Evolutionary conservation across 2,888 invertebrate species (phyloP).

Genomic region (Mechanitis mazaeus): DNA sequence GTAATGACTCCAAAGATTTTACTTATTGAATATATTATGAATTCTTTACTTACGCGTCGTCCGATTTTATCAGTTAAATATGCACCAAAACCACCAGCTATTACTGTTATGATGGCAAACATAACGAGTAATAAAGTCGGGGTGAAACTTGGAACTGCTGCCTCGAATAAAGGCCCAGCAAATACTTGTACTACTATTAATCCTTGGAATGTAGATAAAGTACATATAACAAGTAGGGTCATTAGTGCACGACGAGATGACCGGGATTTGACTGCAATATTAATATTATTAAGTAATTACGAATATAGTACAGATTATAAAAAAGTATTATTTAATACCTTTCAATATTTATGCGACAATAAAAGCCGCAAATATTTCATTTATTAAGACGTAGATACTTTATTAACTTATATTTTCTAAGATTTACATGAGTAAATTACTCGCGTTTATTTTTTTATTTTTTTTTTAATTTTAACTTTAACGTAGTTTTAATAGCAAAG

Average conservation of each 20-base stretch:
- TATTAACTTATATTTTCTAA: no score
- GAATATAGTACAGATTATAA: no score
- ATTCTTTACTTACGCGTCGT: constrained; percentile 44
- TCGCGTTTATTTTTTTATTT: no score
- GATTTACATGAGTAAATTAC: no score
- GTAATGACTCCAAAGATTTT: no score
- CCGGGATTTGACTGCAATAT: constrained; percentile 46
- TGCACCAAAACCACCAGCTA: constrained; percentile 45
- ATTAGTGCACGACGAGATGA: constrained; percentile 47
- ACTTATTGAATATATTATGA: background rate
- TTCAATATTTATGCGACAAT: constrained; percentile 18
- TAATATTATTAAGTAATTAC: constrained; percentile 21
- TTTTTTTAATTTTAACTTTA: no score
- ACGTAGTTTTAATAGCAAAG: no score
- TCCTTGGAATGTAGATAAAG: constrained; percentile 53
- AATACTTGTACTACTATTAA: constrained; percentile 55
- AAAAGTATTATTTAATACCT: no score
- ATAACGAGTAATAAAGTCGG: constrained; percentile 47
- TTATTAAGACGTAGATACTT: no score
- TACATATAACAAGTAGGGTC: constrained; percentile 39
- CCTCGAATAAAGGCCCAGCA: constrained; percentile 50
- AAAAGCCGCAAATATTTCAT: no score
- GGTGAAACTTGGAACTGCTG: constrained; percentile 50
- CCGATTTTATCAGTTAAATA: constrained; percentile 51
- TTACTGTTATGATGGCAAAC: constrained; percentile 41